These are phyloP conservation scores for Drosophila flavopinicola DNA, from an alignment of 2,888 invertebrate species.

Conservation along the genomic window DNA sequence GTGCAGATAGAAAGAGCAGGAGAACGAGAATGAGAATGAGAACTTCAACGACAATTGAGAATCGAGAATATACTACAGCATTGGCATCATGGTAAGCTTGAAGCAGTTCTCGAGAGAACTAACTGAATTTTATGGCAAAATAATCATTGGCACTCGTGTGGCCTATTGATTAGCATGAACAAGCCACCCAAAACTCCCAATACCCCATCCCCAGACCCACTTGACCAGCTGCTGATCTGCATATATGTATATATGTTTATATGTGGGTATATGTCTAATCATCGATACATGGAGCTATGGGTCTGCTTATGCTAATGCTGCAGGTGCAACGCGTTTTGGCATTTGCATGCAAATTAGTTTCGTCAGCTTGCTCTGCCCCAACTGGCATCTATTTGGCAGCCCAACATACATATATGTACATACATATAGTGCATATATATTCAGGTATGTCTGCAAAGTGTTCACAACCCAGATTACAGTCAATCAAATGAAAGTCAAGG, in stretches of 20 bases:
- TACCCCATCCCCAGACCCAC: no score
- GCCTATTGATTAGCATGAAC: slow-evolving; percentile 80
- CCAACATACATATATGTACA: neutral
- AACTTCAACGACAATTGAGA: neutral
- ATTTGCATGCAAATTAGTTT: slow-evolving; percentile 77
- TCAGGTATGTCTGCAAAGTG: neutral
- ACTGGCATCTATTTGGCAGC: slow-evolving; percentile 4
- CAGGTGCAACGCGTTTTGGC: slow-evolving; percentile 75
- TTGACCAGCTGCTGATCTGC: neutral
- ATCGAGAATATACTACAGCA: slow-evolving; percentile 12
- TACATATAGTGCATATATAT: neutral
- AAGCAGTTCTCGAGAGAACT: slow-evolving; percentile 57
- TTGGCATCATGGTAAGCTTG: slow-evolving; percentile 14
- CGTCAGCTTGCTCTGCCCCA: slow-evolving; percentile 15
- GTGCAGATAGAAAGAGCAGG: slow-evolving; percentile 18
- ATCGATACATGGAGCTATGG: slow-evolving; percentile 41
- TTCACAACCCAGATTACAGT: neutral
- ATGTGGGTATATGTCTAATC: slow-evolving; percentile 17
- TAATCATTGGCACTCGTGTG: slow-evolving; percentile 77
- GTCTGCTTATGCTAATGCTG: slow-evolving; percentile 68
- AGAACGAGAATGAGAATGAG: slow-evolving; percentile 1
- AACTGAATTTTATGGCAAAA: slow-evolving; percentile 78
- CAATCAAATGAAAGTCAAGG: neutral
- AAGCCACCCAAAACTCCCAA: no score
- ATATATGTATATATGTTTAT: neutral